Evolutionary conservation across 2,113 vertebrate species (phyloP).

Genomic region (Sinocyclocheilus anophthalmus): DNA sequence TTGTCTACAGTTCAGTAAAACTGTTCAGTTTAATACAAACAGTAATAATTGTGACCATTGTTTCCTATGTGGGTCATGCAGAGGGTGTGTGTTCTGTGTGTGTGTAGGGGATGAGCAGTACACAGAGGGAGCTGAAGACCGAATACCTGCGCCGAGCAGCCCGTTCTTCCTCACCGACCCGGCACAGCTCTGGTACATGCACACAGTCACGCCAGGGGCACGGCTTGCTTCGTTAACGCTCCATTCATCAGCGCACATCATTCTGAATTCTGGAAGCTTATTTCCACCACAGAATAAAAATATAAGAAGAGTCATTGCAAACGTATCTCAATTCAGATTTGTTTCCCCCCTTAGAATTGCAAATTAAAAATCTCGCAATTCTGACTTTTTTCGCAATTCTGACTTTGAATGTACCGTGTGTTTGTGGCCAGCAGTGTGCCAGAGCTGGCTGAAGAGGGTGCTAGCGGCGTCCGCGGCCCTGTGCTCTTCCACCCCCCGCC

Average conservation of each 20-base stretch:
- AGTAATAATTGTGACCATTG: not conserved
- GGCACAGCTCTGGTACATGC: constrained; percentile 75
- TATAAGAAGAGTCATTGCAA: too few species aligned
- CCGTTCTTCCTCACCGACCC: constrained; percentile 78
- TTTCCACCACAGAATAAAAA: too few species aligned
- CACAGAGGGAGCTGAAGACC: constrained; percentile 74
- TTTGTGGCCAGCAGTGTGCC: constrained; percentile 67
- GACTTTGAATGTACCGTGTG: not conserved
- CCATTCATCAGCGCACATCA: too few species aligned
- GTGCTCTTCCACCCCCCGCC: constrained; percentile 78
- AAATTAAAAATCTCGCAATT: too few species aligned
- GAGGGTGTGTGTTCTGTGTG: not conserved
- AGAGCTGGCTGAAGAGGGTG: constrained; percentile 75
- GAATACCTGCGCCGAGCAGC: constrained; percentile 73
- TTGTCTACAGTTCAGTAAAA: not conserved
- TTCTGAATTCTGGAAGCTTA: too few species aligned
- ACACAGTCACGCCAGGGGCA: too few species aligned
- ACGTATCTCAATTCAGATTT: too few species aligned
- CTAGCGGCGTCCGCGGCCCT: constrained; percentile 70
- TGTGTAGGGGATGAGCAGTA: constrained; percentile 72
- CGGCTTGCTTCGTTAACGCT: too few species aligned
- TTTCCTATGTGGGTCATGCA: not conserved
- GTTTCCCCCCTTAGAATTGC: too few species aligned
- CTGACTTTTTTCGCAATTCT: too few species aligned
- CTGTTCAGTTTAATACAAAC: too few species aligned